phyloP scores from a whole-genome alignment of 2,113 vertebrate species.

The Leucopsar rothschildi region DNA sequence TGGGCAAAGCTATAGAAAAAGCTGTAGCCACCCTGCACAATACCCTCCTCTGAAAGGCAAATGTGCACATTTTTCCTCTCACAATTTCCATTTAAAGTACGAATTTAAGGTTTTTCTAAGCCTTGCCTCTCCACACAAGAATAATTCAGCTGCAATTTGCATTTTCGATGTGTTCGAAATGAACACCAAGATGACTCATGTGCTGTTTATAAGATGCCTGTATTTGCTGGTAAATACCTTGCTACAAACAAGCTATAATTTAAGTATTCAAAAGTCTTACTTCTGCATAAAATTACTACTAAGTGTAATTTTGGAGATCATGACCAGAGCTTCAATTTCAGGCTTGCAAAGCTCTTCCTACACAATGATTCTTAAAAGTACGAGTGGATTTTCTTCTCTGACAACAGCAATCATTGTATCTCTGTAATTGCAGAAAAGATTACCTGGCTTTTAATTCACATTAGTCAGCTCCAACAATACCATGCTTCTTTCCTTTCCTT shows the following conservation, averaged over 20 bases:
- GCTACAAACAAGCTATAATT: conserved; percentile 59
- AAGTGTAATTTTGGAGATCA: conserved; percentile 34
- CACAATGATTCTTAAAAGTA: conserved; percentile 44
- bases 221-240: conserved; percentile 53
- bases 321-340: conserved; percentile 49
- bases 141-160: conserved; percentile 26
- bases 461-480: conserved; percentile 56
- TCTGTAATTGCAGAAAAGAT: conserved; percentile 50
- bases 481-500: conserved; percentile 9
- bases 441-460: conserved; percentile 30
- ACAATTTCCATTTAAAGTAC: conserved; percentile 36
- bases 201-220: conserved; percentile 44
- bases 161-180: conserved; percentile 9
- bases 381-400: conserved; percentile 32
- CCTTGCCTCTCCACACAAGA: conserved; percentile 15
- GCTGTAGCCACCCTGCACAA: conserved; percentile 33
- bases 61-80: background rate
- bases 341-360: conserved; percentile 46
- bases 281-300: conserved; percentile 55
- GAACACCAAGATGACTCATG: conserved; percentile 47
- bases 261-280: conserved; percentile 55
- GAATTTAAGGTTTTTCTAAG: conserved; percentile 23
- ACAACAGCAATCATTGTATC: conserved; percentile 48
- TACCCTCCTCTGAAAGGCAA: conserved; percentile 37
- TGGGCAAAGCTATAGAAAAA: conserved; percentile 24